Base-by-base conservation (phyloP, 1,140 invertebrate species). In the Drosophila busckii region DNA sequence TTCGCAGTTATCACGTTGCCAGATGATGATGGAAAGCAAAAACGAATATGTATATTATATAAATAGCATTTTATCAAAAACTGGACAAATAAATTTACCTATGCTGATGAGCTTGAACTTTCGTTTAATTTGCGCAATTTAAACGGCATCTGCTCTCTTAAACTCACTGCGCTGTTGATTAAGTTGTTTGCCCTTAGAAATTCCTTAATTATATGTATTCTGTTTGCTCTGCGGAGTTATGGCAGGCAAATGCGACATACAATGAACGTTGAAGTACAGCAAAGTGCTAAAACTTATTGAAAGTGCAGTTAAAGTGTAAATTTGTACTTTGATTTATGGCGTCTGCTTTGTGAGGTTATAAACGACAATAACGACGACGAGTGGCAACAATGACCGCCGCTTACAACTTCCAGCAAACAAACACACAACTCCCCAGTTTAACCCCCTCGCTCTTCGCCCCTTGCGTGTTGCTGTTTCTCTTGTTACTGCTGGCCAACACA, bases 321-420 rank as follows among this genome's bases (percentile, higher is more conserved):
- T 75, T 75, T 75, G 59, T 60, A 41, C 60, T 75, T 65, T 75
- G 70, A 75, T 75, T 75, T 75, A 75, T 68, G 70, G 62, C 55
- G 70, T 75, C 70, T 75, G 70, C 70, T 69, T 75, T 75, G n/a
- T n/a, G 70, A 69, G 70, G 70, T 55, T 73, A 75, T 56, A 46
- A 52, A 22, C 52, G 44, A 38, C 25, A 22, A 58, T 52, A 56
- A 8, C 20, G 26, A 25, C 25, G 49, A 50, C 58, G 41, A 65
- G 35, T 70, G 49, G 45, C 50, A 75, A 55, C 70, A 69, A 75
- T 75, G 70, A 52, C 49, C 70, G 54, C n/a, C n/a, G n/a, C n/a
- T 38, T 75, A 44, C 52, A 25, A 44, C 46, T 37, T 31, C 26
- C 31, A 45, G 45, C 23, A 26, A 26, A n/a, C n/a, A n/a, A n/a